phyloP scores from a whole-genome alignment of 1,140 invertebrate species.

The Telenomus remus region DNA sequence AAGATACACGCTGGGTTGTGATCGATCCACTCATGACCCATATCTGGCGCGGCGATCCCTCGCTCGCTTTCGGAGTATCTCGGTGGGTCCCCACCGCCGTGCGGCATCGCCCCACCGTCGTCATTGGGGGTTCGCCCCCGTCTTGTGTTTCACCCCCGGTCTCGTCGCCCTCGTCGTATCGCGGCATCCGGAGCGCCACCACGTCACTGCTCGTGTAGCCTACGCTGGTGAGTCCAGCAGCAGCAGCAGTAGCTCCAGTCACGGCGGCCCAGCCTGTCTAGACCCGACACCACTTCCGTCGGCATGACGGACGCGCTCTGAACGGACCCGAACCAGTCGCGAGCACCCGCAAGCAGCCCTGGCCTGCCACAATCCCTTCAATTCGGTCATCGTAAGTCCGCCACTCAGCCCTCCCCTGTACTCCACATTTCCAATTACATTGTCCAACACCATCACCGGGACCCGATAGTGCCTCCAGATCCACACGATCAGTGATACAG shows the following conservation, averaged over 20 bases:
- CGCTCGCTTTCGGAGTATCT: conserved; percentile 46
- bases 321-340: conserved; percentile 43
- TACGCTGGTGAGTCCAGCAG: conserved; percentile 45
- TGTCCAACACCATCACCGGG: too few species aligned
- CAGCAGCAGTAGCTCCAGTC: conserved; percentile 40
- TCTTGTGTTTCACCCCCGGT: conserved; percentile 18
- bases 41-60: conserved; percentile 67
- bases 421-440: too few species aligned
- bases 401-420: not conserved
- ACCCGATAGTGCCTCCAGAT: not conserved
- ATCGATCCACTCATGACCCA: conserved; percentile 75
- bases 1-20: conserved; percentile 62
- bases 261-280: conserved; percentile 38
- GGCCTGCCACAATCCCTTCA: conserved; percentile 75
- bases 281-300: conserved; percentile 30
- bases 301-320: conserved; percentile 44
- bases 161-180: conserved; percentile 37
- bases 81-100: conserved; percentile 42
- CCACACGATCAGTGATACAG: conserved; percentile 22
- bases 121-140: conserved; percentile 33
- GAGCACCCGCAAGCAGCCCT: conserved; percentile 64
- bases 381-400: conserved; percentile 75
- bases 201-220: conserved; percentile 48
- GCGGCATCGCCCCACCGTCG: conserved; percentile 39
- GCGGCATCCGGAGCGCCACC: conserved; percentile 51